Conservation (phyloP, 2,888 invertebrate genomes). For the Yponomeuta sedellus region DNA sequence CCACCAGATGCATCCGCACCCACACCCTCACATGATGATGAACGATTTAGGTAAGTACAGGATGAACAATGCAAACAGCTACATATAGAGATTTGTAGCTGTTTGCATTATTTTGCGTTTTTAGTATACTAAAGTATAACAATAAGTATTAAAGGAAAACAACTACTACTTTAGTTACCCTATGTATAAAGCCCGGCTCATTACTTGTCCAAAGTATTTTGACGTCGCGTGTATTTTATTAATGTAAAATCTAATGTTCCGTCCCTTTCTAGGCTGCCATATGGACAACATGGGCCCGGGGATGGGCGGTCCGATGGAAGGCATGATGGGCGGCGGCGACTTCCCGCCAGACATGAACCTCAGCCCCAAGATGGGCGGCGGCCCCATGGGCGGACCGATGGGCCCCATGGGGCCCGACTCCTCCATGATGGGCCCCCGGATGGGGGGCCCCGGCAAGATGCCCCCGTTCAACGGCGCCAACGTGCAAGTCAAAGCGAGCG, state of each 20-base stretch:
- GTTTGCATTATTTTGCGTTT: not conserved
- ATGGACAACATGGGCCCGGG: conserved; percentile 72
- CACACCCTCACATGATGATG: conserved; percentile 73
- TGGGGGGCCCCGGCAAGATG: conserved; percentile 75
- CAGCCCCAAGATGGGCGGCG: conserved; percentile 81
- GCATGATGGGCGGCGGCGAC: conserved; percentile 72
- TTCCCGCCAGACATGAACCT: conserved; percentile 75
- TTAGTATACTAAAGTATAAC: conserved; percentile 1
- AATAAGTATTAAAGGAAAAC: no score
- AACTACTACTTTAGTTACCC: no score
- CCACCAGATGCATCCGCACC: conserved; percentile 63
- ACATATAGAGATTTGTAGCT: not conserved
- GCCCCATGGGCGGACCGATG: conserved; percentile 72
- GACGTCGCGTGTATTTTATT: not conserved
- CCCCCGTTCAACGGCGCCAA: conserved; percentile 80
- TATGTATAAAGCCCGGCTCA: no score
- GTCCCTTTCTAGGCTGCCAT: conserved; percentile 54
- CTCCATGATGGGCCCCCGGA: conserved; percentile 80
- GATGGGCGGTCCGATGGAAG: conserved; percentile 72
- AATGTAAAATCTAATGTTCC: not conserved
- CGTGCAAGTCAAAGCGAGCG: conserved; percentile 96
- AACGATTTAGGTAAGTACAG: conserved; percentile 58
- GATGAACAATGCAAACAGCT: no score
- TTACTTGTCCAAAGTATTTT: no score
- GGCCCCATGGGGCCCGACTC: conserved; percentile 70